These are phyloP conservation scores for Tachycineta bicolor DNA, from an alignment of 2,113 vertebrate genomes.

Conservation along the genomic window DNA sequence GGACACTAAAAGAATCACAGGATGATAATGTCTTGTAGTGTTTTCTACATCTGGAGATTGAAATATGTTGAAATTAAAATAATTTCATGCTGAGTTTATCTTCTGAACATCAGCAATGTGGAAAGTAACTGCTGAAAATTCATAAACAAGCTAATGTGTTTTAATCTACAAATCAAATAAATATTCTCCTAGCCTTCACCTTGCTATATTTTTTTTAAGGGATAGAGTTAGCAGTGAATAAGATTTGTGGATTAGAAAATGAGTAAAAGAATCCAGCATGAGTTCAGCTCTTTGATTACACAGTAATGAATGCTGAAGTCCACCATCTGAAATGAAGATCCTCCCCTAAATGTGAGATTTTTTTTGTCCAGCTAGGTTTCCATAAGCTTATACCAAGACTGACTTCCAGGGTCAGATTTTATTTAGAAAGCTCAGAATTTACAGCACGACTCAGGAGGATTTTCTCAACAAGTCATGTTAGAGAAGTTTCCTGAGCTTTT, in stretches of 20 bases:
- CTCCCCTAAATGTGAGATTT: not conserved
- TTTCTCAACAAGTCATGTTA: fast-evolving
- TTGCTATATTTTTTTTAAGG: not conserved
- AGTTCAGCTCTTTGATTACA: not conserved
- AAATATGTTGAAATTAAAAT: not conserved
- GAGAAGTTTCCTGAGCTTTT: not conserved
- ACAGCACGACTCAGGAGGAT: not conserved
- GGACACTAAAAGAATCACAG: not conserved
- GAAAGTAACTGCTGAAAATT: not conserved
- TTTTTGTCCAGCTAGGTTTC: not conserved
- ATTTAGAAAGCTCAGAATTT: not conserved
- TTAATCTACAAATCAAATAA: not conserved
- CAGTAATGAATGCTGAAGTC: not conserved
- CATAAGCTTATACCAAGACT: not conserved
- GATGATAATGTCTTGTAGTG: not conserved
- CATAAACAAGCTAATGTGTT: not conserved
- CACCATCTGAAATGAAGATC: not conserved
- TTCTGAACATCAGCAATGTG: not conserved
- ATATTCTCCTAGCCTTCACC: not conserved
- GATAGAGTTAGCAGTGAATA: not conserved
- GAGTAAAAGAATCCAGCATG: not conserved
- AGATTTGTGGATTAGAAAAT: not conserved
- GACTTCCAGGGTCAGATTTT: not conserved
- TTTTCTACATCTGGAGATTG: not conserved
- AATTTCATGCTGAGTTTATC: not conserved